Conservation (phyloP, 2,888 invertebrate species). For the Noctua janthe region DNA sequence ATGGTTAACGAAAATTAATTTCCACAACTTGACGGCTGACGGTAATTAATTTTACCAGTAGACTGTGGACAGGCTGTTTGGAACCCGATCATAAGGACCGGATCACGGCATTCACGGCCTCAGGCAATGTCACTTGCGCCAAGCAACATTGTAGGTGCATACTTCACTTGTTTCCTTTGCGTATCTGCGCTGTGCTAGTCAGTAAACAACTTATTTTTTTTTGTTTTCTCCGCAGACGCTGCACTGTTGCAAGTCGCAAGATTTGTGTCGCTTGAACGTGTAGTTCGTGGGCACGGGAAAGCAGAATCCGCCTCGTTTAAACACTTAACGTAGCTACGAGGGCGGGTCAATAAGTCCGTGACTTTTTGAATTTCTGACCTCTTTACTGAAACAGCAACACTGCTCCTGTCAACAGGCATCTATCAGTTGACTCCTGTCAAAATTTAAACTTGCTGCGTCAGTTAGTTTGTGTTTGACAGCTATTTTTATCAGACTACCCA, state of each 20-base stretch:
- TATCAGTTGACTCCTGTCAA: too few species aligned
- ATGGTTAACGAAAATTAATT: slow-evolving; percentile 24
- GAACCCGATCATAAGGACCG: neutral
- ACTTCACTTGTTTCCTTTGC: neutral
- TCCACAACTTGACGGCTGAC: slow-evolving; percentile 10
- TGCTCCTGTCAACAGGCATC: too few species aligned
- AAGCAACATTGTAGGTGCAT: neutral
- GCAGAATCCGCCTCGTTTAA: slow-evolving; percentile 11
- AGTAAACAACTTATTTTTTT: neutral
- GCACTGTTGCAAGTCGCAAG: neutral
- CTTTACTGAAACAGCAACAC: too few species aligned
- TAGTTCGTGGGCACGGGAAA: neutral
- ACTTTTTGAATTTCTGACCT: too few species aligned
- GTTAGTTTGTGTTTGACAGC: too few species aligned
- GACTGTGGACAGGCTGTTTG: slow-evolving; percentile 14
- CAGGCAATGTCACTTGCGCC: neutral
- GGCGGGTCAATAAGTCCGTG: too few species aligned
- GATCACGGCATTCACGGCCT: slow-evolving; percentile 1
- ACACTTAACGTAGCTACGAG: neutral
- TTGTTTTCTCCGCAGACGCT: neutral
- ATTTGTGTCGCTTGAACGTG: neutral
- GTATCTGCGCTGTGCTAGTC: neutral
- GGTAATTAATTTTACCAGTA: slow-evolving; percentile 30
- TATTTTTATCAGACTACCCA: too few species aligned
- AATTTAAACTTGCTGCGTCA: too few species aligned